Base-by-base conservation (phyloP, 2,113 vertebrate genomes). In the Oreochromis aureus region DNA sequence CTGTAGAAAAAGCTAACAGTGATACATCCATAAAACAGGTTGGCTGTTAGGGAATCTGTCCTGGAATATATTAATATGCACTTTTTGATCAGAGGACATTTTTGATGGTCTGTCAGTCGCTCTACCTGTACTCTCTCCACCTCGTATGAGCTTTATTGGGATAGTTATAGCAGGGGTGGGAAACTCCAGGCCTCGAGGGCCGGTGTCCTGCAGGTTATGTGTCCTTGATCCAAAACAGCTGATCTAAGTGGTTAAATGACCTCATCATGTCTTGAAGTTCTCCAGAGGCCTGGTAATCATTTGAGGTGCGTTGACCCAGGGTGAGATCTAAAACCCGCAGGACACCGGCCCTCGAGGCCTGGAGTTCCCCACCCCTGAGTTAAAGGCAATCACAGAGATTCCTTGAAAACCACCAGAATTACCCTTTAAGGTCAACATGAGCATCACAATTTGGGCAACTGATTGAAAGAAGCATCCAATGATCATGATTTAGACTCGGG, bases 101-200 rank as follows among this genome's bases (percentile, higher is more conserved):
- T 3, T 41, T 69, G 19, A 12, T 69, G 19, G 63, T 69, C n/a
- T 4, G 39, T 22, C 34, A 5, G 11, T 69, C 19, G 9, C 34
- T 41, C 10, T 30, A 8, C 13, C 4, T 58, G 6, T 22, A 1
- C 66, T 4, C 36, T 24, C 22, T 24, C 66, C 66, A 71, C 66
- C n/a, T 44, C 11, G 1, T 11, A 39, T 0, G 22, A 56, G 11
- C 55, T 56, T 56, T 5, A 58, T 30, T 58, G 13, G 15, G 24
- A 30, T 51, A 51, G 56, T 16, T 58, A 58, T 30, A 58, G 5
- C 56, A 59, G 27, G 13, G 56, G 56, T 59, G 27, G 13, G 13
- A 0, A 32, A 59, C 13, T 5, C 27, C 13, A 30, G 24, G 13
- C 7, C 12, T 58, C 24, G 12, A 58, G 24, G 55, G 22, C 0